Evolutionary conservation across 2,888 invertebrate species (phyloP), one percentile per base, ranked within the genome.

Genomic region (Molorchus minor): DNA sequence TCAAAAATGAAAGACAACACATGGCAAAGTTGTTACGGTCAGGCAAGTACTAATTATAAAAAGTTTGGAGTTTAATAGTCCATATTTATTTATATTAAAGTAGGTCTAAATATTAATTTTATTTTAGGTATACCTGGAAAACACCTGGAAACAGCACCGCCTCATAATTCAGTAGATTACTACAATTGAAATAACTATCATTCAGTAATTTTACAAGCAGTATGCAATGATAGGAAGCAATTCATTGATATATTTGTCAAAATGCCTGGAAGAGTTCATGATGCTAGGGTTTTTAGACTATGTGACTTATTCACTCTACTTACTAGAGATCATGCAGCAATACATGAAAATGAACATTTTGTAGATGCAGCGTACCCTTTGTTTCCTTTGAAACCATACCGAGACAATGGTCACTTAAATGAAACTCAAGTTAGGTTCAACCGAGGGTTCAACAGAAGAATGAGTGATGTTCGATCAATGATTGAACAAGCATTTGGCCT

Each of bases 201-300:
- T 38, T 61, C 60, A 15, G 41, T 68, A n/a, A 40, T 68, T 7
- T 15, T 67, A 13, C 65, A 65, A 57, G 66, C 43, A 40, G 56
- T 64, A 1, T 57, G 55, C 12, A 44, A 59, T 52, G 36, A 30
- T 36, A 49, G 53, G 35, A 62, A 47, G 21, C 20, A 25, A 35
- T 59, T 65, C 41, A 54, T 41, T 15, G 40, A 63, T 61, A 44
- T 61, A 15, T 57, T 36, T 56, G 33, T 36, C 12, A 59, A 56
- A 17, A 57, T 57, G 46, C 56, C 60, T 10, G 60, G 63, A 8
- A 51, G 53, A 0, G 25, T 66, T n/a, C 62, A 64, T 35, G 63
- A 68, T 63, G 68, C 64, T 15, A 60, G 65, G 44, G 61, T 71
- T 36, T 64, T 71, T 44, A 56, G 56, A 58, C 62, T 15, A 7